Evolutionary conservation across 2,888 invertebrate species (phyloP), one percentile per base, ranked within the genome.

Genomic region (Unio pictorum): DNA sequence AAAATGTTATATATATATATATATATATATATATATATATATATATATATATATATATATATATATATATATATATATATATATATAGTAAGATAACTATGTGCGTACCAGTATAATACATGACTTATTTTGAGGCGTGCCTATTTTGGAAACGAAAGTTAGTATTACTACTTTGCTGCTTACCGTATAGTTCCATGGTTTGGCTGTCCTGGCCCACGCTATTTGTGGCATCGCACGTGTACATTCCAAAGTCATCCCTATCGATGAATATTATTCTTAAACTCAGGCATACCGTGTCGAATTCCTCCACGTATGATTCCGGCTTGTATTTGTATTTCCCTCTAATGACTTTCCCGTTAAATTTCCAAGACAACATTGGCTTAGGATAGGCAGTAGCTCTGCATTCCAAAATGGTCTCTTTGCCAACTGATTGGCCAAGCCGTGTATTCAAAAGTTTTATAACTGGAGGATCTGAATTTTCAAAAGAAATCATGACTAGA

Each of bases 331-430:
- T 81, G 54, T 73, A 78, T 61, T 76, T 76, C 61, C 78, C 82
- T 57, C 73, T 74, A 30, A 87, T 77, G 62, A 67, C 71, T 20
- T 68, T 63, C 1, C 79, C 80, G 34, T 79, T 74, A 61, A 80
- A 80, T 60, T 77, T 72, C 88, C 88, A 88, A 55, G 71, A 73
- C 55, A 82, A 85, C 55, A 73, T 72, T 4, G 81, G 80, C 0
- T 83, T 81, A 8, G 88, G 88, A 57, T 82, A 82, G 62, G 87
- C 86, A 23, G 84, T 82, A 61, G 87, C 86, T 64, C 77, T 74
- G 66, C 88, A 88, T 66, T 87, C 86, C 61, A 88, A 73, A 45
- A 87, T 85, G 8, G 88, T 87, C 58, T 86, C 86, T 66, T 84
- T 85, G 23, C 86, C 85, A 62, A 78, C 61, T 23, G 71, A 67